Evolutionary conservation across 2,113 vertebrate genomes (phyloP).

Genomic region (Lipotes vexillifer): DNA sequence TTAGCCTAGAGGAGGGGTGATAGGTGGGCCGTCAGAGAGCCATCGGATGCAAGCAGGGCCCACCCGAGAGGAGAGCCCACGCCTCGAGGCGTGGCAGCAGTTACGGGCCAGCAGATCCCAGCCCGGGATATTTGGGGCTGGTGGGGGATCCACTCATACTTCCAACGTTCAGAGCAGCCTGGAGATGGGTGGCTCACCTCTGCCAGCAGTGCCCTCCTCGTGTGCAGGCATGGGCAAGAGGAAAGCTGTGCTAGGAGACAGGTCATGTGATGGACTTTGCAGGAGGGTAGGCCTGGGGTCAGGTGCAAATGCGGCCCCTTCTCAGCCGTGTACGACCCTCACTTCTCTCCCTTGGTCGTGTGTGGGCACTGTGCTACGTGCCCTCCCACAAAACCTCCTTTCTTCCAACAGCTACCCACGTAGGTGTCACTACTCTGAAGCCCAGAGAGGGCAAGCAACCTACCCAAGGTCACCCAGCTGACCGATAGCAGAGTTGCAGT

Average conservation of each 20-base stretch:
- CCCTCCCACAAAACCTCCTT: background rate
- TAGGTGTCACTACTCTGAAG: too few species aligned
- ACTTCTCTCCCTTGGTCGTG: too few species aligned
- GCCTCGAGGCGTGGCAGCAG: accelerated
- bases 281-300: background rate
- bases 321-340: accelerated
- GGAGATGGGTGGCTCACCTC: background rate
- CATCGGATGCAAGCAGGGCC: accelerated
- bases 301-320: accelerated
- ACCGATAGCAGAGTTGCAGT: too few species aligned
- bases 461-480: background rate
- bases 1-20: background rate
- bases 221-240: accelerated
- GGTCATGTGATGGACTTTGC: background rate
- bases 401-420: background rate
- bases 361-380: accelerated
- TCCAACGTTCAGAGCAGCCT: background rate
- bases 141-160: accelerated
- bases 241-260: accelerated
- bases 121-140: accelerated
- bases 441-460: background rate
- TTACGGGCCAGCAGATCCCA: accelerated
- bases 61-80: accelerated
- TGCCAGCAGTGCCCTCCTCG: background rate
- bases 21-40: accelerated